Percentiles rank a stretch among this genome's conserved stretches.
These are phyloP conservation scores for Drosophila prosaltans DNA, from an alignment of 1,140 invertebrate species.

Conservation along the genomic window DNA sequence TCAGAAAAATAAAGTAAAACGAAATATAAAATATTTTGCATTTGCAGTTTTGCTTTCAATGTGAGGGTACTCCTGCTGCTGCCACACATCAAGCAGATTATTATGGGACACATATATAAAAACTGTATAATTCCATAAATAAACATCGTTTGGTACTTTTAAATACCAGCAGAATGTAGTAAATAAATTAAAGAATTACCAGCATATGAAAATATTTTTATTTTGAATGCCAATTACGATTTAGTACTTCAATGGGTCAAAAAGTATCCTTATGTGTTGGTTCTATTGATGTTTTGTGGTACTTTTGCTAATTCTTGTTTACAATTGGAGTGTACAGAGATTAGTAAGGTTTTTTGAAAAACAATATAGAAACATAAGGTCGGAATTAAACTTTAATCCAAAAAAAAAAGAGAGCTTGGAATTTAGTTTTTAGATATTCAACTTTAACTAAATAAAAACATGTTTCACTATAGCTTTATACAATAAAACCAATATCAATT, in stretches of 20 bases:
- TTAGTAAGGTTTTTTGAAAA: too few species aligned
- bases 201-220: background rate
- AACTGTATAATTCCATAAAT: constrained; percentile 12
- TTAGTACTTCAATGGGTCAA: background rate
- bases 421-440: too few species aligned
- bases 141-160: background rate
- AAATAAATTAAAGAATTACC: background rate
- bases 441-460: too few species aligned
- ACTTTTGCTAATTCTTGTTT: too few species aligned
- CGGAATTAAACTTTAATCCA: too few species aligned
- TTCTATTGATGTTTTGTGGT: too few species aligned
- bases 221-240: background rate
- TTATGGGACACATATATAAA: constrained; percentile 32
- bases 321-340: too few species aligned
- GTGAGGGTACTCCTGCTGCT: background rate
- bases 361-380: too few species aligned
- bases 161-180: background rate
- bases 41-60: constrained; percentile 25
- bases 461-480: too few species aligned
- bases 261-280: background rate
- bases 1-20: constrained; percentile 53
- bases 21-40: constrained; percentile 52
- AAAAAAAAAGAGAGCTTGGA: too few species aligned
- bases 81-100: constrained; percentile 22
- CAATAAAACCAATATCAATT: too few species aligned